A percentile compares a stretch with the other conserved stretches of the same genome.
Conservation (phyloP, 1,140 invertebrate genomes). For the Drosophila ficusphila region DNA sequence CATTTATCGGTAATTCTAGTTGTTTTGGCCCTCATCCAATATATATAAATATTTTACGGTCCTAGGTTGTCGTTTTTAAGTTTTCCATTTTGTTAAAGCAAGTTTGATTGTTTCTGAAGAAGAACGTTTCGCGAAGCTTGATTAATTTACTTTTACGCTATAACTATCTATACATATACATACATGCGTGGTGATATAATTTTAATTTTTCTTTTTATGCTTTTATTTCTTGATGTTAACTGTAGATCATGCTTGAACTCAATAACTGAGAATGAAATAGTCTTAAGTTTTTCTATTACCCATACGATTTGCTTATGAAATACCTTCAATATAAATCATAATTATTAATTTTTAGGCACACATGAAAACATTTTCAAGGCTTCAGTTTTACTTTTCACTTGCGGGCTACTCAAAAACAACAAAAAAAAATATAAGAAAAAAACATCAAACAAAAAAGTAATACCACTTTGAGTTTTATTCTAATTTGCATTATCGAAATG, state of each 20-base stretch:
- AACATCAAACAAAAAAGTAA: slow-evolving; percentile 49
- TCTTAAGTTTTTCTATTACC: slow-evolving; percentile 59
- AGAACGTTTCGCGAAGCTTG: slow-evolving; percentile 23
- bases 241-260: slow-evolving; percentile 44
- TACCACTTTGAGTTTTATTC: slow-evolving; percentile 76
- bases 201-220: slow-evolving; percentile 72
- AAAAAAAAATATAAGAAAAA: slow-evolving; percentile 62
- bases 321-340: slow-evolving; percentile 73
- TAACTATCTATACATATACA: slow-evolving; percentile 49
- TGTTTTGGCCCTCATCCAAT: slow-evolving; percentile 51
- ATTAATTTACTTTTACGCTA: slow-evolving; percentile 45
- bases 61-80: slow-evolving; percentile 64
- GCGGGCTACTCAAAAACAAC: slow-evolving; percentile 57
- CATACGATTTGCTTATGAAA: slow-evolving; percentile 56
- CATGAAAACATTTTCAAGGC: slow-evolving; percentile 45
- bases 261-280: slow-evolving; percentile 39
- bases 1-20: slow-evolving; percentile 33
- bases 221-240: slow-evolving; percentile 63
- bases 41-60: slow-evolving; percentile 47
- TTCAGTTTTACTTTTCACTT: slow-evolving; percentile 57
- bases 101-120: slow-evolving; percentile 39
- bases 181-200: slow-evolving; percentile 80
- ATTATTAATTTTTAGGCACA: slow-evolving; percentile 65
- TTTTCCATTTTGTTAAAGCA: slow-evolving; percentile 49
- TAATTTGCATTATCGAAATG: slow-evolving; percentile 32